Evolutionary conservation across 2,888 invertebrate genomes (phyloP).

Genomic region (Acronicta alni): DNA sequence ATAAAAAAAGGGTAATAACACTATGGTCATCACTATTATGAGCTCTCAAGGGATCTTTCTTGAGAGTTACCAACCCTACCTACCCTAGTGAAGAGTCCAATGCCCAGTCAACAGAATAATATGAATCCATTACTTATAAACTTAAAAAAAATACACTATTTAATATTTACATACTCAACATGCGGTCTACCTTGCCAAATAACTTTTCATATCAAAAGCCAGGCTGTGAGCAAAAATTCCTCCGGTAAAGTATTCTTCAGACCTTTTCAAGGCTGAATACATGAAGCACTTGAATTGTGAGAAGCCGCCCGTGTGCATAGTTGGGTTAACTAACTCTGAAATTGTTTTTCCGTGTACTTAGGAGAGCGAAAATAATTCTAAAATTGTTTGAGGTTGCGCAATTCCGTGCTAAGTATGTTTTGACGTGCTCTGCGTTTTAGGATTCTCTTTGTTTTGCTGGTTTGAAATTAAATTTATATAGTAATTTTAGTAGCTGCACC

Average conservation of each 20-base stretch:
- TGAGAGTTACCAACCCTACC: too few relatives aligned
- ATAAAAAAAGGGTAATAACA: too few relatives aligned
- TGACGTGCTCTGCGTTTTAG: not conserved
- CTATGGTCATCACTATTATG: too few relatives aligned
- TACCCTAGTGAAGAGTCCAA: not conserved
- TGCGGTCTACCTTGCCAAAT: slow-evolving; percentile 8
- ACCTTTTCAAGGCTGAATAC: slow-evolving; percentile 42
- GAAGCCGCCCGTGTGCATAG: slow-evolving; percentile 37
- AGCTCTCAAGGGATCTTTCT: too few relatives aligned
- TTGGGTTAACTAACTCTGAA: slow-evolving; percentile 39
- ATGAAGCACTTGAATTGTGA: slow-evolving; percentile 34
- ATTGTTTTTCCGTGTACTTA: slow-evolving; percentile 37
- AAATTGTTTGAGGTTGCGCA: not conserved
- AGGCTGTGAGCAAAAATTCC: slow-evolving; percentile 22
- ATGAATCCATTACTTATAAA: not conserved
- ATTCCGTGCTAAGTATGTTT: not conserved
- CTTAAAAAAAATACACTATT: not conserved
- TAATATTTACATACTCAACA: slow-evolving; percentile 1
- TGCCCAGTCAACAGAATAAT: too few relatives aligned
- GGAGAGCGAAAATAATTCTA: slow-evolving; percentile 16
- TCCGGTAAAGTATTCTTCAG: slow-evolving; percentile 31
- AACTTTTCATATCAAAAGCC: slow-evolving; percentile 33
- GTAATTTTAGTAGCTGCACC: too few relatives aligned
- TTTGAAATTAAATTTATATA: too few relatives aligned
- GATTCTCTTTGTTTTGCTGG: not conserved